phyloP scores from a whole-genome alignment of 2,888 invertebrate genomes.

The Athalia cordata region DNA sequence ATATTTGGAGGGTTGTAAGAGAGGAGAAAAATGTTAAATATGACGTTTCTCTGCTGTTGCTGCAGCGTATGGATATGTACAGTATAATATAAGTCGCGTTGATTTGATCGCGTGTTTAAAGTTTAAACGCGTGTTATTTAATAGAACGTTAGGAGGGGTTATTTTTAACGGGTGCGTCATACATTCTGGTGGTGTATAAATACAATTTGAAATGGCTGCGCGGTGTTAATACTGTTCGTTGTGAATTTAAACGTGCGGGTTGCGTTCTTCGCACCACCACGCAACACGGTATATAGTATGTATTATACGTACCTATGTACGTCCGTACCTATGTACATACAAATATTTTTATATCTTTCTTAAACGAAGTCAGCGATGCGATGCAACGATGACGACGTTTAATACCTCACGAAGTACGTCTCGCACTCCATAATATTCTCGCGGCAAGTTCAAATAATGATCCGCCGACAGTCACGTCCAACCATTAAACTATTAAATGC shows the following conservation, averaged over 20 bases:
- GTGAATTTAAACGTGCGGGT: conserved; percentile 2
- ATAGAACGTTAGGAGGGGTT: conserved; percentile 60
- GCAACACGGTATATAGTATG: not conserved
- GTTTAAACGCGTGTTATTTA: conserved; percentile 48
- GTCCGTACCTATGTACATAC: not conserved
- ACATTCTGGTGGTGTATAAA: conserved; percentile 61
- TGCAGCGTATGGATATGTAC: not conserved
- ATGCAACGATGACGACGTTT: too few species aligned
- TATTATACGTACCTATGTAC: conserved; percentile 3
- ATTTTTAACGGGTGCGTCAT: conserved; percentile 63
- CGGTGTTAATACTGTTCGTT: conserved; percentile 6
- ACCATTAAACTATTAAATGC: too few species aligned
- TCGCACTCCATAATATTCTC: too few species aligned
- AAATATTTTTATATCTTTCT: not conserved
- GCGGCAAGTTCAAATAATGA: too few species aligned
- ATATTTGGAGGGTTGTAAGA: too few species aligned
- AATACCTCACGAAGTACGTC: too few species aligned
- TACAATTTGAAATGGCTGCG: conserved; percentile 48
- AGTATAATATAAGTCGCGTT: not conserved
- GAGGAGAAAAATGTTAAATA: too few species aligned
- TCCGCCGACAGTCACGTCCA: too few species aligned
- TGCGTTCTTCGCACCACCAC: not conserved
- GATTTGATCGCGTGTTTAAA: too few species aligned
- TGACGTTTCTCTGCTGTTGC: not conserved
- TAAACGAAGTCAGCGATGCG: too few species aligned